Conservation (phyloP, 2,797 vertebrate genomes). For the Macropodus opercularis region DNA sequence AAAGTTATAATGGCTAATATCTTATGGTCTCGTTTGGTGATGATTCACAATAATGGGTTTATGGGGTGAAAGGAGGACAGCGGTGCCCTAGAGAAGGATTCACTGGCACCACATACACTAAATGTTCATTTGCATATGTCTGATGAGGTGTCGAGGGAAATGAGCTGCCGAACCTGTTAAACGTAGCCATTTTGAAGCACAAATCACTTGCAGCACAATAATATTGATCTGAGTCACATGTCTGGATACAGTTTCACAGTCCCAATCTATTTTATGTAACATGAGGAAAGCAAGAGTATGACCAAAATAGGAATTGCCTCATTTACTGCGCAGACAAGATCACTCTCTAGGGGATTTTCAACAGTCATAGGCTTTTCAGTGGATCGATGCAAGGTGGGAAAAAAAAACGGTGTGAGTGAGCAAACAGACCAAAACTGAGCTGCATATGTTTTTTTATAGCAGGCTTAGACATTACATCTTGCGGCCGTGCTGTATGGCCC, state of each 20-base stretch:
- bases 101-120: constrained; percentile 1
- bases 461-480: constrained; percentile 8
- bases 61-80: too few relatives aligned
- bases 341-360: constrained; percentile 4
- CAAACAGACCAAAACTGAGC: constrained; percentile 1
- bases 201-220: constrained; percentile 30
- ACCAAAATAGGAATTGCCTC: constrained; percentile 59
- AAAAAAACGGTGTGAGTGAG: constrained; percentile 25
- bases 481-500: constrained; percentile 4
- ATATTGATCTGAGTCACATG: constrained; percentile 38
- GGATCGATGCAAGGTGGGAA: constrained; percentile 22
- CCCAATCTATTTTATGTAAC: constrained; percentile 43
- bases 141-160: constrained; percentile 3
- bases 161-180: constrained; percentile 1
- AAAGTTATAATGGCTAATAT: too few relatives aligned
- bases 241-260: constrained; percentile 36
- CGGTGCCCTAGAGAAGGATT: background rate
- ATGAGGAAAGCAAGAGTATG: constrained; percentile 28
- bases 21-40: too few relatives aligned
- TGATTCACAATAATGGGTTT: too few relatives aligned
- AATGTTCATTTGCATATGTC: constrained; percentile 3
- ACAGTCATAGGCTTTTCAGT: constrained; percentile 14
- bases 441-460: constrained; percentile 5
- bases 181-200: constrained; percentile 28
- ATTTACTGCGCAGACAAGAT: constrained; percentile 38